phyloP scores from a whole-genome alignment of 2,113 vertebrate genomes.

The Elephantulus edwardii region DNA sequence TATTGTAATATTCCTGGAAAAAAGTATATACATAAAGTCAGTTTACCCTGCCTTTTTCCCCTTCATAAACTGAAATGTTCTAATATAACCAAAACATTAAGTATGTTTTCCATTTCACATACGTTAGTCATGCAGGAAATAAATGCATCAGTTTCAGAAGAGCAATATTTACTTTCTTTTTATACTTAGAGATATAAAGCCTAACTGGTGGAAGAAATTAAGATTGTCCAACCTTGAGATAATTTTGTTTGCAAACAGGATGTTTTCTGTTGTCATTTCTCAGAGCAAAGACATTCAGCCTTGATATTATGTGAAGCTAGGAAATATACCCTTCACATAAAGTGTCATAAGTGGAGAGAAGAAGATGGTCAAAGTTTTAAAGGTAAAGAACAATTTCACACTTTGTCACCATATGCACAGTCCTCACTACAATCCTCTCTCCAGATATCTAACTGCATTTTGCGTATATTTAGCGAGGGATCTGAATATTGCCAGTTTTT shows the following conservation, averaged over 20 bases:
- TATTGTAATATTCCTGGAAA: constrained; percentile 48
- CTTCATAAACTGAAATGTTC: constrained; percentile 58
- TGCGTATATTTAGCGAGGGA: not conserved
- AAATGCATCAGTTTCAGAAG: constrained; percentile 62
- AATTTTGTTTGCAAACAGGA: constrained; percentile 28
- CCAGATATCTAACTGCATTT: not conserved
- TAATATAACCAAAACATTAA: constrained; percentile 60
- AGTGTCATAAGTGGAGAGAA: not conserved
- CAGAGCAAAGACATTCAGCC: not conserved
- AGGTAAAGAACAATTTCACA: not conserved
- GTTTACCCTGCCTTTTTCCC: constrained; percentile 43
- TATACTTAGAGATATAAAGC: constrained; percentile 59
- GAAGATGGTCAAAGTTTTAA: not conserved
- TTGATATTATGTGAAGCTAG: not conserved
- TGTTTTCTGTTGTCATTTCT: constrained; percentile 44
- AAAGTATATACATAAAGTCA: not conserved
- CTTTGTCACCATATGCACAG: not conserved
- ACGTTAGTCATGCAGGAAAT: constrained; percentile 69
- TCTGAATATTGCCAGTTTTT: not conserved
- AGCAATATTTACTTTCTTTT: constrained; percentile 73
- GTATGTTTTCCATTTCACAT: constrained; percentile 45
- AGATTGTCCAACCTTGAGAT: constrained; percentile 54
- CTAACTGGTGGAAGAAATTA: constrained; percentile 45
- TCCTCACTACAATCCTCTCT: not conserved
- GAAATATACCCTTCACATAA: not conserved